These are phyloP conservation scores for Nymphalis polychloros DNA, from an alignment of 2,888 invertebrate genomes.

Conservation along the genomic window DNA sequence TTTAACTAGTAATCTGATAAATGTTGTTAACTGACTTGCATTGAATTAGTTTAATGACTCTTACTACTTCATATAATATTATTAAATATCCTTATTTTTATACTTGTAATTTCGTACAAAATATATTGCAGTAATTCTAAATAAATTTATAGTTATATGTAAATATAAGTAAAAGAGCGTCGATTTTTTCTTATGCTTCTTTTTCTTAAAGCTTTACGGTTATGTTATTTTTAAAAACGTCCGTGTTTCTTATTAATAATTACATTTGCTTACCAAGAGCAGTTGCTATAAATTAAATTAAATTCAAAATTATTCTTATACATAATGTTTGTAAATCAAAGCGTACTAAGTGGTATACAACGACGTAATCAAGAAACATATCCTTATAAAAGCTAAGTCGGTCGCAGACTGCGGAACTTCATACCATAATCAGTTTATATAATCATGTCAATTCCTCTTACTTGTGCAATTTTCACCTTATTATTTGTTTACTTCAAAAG, in stretches of 20 bases:
- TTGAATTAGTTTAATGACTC: background rate
- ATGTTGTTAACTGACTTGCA: background rate
- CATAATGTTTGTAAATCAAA: background rate
- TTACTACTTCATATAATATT: background rate
- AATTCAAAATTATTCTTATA: background rate
- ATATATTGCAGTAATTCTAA: background rate
- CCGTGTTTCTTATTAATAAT: too few species aligned
- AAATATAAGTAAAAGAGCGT: background rate
- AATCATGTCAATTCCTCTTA: slow-evolving; percentile 28
- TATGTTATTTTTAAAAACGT: too few species aligned
- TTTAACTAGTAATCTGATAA: slow-evolving; percentile 10
- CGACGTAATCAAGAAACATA: slow-evolving; percentile 28
- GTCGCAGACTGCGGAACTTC: slow-evolving; percentile 25
- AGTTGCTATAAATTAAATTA: background rate
- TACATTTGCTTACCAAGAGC: background rate
- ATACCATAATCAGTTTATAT: slow-evolving; percentile 24
- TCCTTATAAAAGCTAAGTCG: slow-evolving; percentile 31
- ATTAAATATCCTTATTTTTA: background rate
- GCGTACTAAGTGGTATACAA: slow-evolving; percentile 9
- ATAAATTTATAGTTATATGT: background rate
- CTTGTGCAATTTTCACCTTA: slow-evolving; percentile 13
- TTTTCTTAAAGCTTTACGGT: too few species aligned
- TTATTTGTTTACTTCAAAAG: slow-evolving; percentile 1
- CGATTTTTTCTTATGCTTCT: too few species aligned
- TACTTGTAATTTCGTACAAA: background rate